phyloP scores from a whole-genome alignment of 2,113 vertebrate genomes.

The Damaliscus lunatus region DNA sequence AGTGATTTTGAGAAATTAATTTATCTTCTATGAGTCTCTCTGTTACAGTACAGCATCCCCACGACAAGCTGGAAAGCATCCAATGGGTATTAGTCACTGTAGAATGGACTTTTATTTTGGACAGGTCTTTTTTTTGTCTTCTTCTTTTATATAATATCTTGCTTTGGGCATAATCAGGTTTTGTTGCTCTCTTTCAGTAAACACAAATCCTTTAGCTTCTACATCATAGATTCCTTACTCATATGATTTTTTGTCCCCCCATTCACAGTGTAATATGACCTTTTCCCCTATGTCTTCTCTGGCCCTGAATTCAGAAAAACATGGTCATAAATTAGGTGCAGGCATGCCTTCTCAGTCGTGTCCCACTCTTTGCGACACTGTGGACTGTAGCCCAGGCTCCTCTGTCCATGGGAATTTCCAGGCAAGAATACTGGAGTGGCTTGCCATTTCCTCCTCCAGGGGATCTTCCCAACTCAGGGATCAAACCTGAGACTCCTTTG shows the following conservation, averaged over 20 bases:
- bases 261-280: not conserved
- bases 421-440: not conserved
- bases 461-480: not conserved
- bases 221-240: not conserved
- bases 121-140: not conserved
- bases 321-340: not conserved
- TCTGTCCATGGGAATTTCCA: not conserved
- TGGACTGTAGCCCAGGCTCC: fast-evolving
- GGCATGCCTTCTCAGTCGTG: not conserved
- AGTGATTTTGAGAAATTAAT: conserved; percentile 1
- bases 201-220: not conserved
- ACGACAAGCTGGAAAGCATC: not conserved
- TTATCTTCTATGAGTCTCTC: not conserved
- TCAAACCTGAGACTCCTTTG: not conserved
- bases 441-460: not conserved
- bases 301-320: not conserved
- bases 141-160: not conserved
- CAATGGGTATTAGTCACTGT: not conserved
- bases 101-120: not conserved
- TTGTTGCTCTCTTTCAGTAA: not conserved
- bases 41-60: not conserved
- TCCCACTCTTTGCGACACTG: not conserved
- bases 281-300: not conserved
- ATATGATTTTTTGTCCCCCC: not conserved
- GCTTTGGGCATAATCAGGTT: not conserved